Evolutionary conservation across 2,888 invertebrate species (phyloP).

Genomic region (Cristatella mucedo): DNA sequence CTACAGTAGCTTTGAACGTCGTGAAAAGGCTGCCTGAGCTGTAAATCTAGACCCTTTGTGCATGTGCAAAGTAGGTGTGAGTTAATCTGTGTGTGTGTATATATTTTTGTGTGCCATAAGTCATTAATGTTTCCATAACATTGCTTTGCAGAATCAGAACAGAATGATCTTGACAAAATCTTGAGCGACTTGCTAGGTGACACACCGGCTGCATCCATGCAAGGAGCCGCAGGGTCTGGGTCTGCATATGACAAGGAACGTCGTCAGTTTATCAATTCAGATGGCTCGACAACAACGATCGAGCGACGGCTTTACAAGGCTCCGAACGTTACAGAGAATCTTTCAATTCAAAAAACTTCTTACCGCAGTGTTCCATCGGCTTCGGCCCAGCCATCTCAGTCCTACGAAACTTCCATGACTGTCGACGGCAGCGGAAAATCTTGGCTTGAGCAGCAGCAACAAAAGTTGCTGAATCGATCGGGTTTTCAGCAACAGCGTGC

Average conservation of each 20-base stretch:
- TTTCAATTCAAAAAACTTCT: neutral
- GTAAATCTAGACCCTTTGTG: too few species aligned
- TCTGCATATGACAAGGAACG: neutral
- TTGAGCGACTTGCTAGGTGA: conserved; percentile 32
- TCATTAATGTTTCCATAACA: too few species aligned
- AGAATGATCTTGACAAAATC: conserved; percentile 31
- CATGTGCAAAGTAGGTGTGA: too few species aligned
- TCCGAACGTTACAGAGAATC: conserved; percentile 7
- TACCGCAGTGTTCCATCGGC: neutral
- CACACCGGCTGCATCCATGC: conserved; percentile 11
- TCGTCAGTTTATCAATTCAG: conserved; percentile 3
- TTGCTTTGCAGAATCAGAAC: conserved; percentile 18
- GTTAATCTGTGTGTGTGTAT: too few species aligned
- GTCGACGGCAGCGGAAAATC: conserved; percentile 13
- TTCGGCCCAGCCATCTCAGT: too few species aligned
- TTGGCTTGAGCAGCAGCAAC: conserved; percentile 35
- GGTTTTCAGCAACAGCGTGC: conserved; percentile 1
- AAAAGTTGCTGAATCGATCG: conserved; percentile 19
- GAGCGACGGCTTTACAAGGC: conserved; percentile 7
- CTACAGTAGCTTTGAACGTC: too few species aligned
- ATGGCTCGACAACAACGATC: conserved; percentile 8
- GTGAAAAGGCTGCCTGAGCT: too few species aligned
- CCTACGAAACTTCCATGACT: too few species aligned
- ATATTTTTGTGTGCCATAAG: too few species aligned
- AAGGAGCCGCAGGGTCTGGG: neutral